Evolutionary conservation across 2,797 vertebrate species (phyloP).

Genomic region (Menidia menidia): DNA sequence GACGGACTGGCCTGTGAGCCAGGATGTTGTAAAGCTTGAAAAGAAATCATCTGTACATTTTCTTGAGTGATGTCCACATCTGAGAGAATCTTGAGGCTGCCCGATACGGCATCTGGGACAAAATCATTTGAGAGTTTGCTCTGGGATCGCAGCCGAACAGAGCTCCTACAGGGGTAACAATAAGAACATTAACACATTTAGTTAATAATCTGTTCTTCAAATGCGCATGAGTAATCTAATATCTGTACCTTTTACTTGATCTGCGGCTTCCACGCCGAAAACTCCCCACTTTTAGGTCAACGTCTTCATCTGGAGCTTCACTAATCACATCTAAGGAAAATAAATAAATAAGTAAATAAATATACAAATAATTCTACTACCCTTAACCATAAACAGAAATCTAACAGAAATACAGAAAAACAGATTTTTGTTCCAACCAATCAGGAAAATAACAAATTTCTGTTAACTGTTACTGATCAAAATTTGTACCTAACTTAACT

Average conservation of each 20-base stretch:
- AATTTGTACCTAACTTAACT: too few species aligned
- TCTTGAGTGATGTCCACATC: slow-evolving; percentile 1
- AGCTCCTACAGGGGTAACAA: slow-evolving; percentile 60
- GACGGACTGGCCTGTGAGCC: neutral
- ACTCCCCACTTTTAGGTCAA: slow-evolving; percentile 43
- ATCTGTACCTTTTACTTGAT: slow-evolving; percentile 71
- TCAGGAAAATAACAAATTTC: neutral
- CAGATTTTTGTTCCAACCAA: neutral
- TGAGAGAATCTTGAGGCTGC: slow-evolving; percentile 36
- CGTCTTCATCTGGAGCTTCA: slow-evolving; percentile 45
- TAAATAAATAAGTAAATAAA: neutral
- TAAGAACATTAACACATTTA: slow-evolving; percentile 19
- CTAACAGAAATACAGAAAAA: neutral
- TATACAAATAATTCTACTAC: neutral
- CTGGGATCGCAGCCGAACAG: slow-evolving; percentile 70
- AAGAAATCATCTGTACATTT: slow-evolving; percentile 37
- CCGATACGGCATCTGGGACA: slow-evolving; percentile 56
- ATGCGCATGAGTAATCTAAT: neutral
- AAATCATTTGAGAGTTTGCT: slow-evolving; percentile 67
- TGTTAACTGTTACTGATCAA: neutral
- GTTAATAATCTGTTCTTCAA: neutral
- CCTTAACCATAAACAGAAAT: slow-evolving; percentile 8
- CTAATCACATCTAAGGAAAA: slow-evolving; percentile 47
- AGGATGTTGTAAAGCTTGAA: neutral
- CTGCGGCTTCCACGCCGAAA: slow-evolving; percentile 67